Evolutionary conservation across 2,888 invertebrate genomes (phyloP), one percentile per base, ranked within the genome.

Genomic region (Stratiomys singularior): DNA sequence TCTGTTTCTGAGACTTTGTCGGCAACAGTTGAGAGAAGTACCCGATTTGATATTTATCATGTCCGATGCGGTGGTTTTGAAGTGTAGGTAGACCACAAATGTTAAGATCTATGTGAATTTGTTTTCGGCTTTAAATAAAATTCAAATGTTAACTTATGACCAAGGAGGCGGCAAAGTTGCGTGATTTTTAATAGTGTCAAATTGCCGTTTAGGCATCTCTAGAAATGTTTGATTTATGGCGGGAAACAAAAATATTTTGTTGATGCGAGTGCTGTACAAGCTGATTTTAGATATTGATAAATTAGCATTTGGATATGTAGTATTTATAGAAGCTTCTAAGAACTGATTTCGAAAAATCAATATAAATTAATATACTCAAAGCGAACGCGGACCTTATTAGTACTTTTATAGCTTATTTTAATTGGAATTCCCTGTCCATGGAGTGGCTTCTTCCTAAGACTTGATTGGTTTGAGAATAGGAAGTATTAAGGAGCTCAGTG

Each of bases 111-210:
- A 27, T 64, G 64, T 1, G 64, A 30, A 64, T 64, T 64, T 64
- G 64, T 64, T 30, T 64, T 64, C 28, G 64, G 7, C 64, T 28
- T 30, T 30, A 64, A 64, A 64, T 64, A 64, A 64, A 64, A 27
- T 15, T 13, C 1, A 64, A 60, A 18, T 15, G 11, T 21, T 9
- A 11, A 15, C 30, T 15, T 64, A 64, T 64, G 27, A 64, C 23
- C 30, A 28, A 64, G 64, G 64, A 27, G 64, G 64, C 30, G 64
- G 64, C 64, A 18, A 64, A 64, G 21, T 64, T 9, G 64, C 23
- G 64, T 30, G 64, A 64, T 64, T 30, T 64, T 30, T 28, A 64
- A 64, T 64, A 64, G 64, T 64, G 64, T 64, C 30, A 64, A 64
- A 64, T 64, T 28, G 64, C 30, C 30, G 64, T 30, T 64, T 64